phyloP scores from a whole-genome alignment of 1,140 invertebrate genomes.

The Brachionus rubens region DNA sequence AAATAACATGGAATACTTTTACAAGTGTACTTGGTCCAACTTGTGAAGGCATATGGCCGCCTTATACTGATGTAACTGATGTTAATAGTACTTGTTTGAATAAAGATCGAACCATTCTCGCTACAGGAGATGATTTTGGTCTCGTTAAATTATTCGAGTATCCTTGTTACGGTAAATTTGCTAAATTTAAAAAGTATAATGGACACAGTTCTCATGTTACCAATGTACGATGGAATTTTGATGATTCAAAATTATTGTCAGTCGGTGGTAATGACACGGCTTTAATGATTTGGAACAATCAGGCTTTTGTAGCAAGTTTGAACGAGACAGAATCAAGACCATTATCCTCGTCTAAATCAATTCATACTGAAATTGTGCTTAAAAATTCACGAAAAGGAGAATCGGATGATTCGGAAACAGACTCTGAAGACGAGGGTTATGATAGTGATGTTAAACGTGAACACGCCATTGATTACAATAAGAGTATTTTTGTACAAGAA shows the following conservation, averaged over 20 bases:
- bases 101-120: conserved; percentile 53
- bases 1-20: conserved; percentile 57
- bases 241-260: conserved; percentile 55
- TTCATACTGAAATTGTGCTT: neutral
- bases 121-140: conserved; percentile 61
- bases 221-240: conserved; percentile 56
- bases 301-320: neutral
- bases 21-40: conserved; percentile 57
- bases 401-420: conserved; percentile 60
- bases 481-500: conserved; percentile 14
- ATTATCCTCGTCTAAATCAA: neutral
- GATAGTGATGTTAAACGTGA: conserved; percentile 61
- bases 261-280: conserved; percentile 59
- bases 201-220: conserved; percentile 62
- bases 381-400: conserved; percentile 50
- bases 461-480: conserved; percentile 58
- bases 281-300: conserved; percentile 58
- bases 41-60: conserved; percentile 60
- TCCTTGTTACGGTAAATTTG: conserved; percentile 59
- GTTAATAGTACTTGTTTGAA: conserved; percentile 56
- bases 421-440: conserved; percentile 61
- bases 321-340: neutral
- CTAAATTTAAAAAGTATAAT: conserved; percentile 61
- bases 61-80: conserved; percentile 60
- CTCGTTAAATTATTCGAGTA: conserved; percentile 60